Evolutionary conservation across 35 echinoderm and acorn worm genomes (phyloP).

Genomic region (Strongylocentrotus purpuratus): DNA sequence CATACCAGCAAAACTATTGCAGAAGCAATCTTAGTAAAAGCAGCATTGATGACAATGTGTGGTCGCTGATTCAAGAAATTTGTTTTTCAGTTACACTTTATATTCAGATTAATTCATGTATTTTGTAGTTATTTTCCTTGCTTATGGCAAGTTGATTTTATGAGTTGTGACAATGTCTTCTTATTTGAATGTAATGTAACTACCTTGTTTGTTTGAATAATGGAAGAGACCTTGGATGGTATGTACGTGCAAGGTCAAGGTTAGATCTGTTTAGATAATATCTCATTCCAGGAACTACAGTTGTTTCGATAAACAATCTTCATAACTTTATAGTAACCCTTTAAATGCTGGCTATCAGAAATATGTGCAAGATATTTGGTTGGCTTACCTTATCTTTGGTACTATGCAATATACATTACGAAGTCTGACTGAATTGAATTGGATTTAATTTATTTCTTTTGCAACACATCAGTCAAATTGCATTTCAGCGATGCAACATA

Average conservation of each 20-base stretch:
- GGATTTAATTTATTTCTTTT: too few relatives aligned
- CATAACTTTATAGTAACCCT: not conserved
- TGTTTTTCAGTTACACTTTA: not conserved
- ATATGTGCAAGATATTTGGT: not conserved
- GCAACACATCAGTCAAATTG: too few relatives aligned
- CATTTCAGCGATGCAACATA: too few relatives aligned
- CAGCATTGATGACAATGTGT: not conserved
- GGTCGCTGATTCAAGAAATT: not conserved
- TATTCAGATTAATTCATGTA: not conserved
- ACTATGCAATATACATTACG: too few relatives aligned
- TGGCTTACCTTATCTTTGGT: not conserved
- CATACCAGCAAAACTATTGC: too few relatives aligned
- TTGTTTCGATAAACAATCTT: not conserved
- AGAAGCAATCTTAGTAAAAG: too few relatives aligned
- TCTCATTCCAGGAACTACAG: not conserved
- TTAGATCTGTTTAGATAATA: not conserved
- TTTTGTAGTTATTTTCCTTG: not conserved
- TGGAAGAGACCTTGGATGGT: not conserved
- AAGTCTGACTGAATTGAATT: too few relatives aligned
- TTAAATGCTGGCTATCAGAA: not conserved
- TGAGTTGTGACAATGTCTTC: not conserved
- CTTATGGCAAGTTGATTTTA: not conserved
- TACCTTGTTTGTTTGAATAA: not conserved
- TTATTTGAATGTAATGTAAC: not conserved
- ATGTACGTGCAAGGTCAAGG: not conserved